Base-by-base conservation (phyloP, 2,113 vertebrate genomes). In the Sceloporus tristichus region DNA sequence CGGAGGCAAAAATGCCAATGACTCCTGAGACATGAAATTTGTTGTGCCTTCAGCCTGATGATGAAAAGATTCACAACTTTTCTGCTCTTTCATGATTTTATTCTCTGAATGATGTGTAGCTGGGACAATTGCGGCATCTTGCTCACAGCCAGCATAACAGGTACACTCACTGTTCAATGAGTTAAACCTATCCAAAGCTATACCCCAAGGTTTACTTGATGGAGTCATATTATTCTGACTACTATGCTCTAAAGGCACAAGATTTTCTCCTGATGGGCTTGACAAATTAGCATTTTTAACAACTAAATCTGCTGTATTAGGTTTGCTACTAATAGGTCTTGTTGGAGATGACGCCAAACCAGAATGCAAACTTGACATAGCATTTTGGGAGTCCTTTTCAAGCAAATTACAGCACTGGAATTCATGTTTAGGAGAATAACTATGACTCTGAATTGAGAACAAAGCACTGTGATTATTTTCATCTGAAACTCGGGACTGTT, bases 401-500 rank as follows among this genome's bases (percentile, higher is more conserved):
- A 88, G 88, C 91, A 95, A 0, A 79, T 53, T 77, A 91, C 85
- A 5, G 87, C 75, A 91, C 0, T 65, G 88, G 1, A 91, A 71
- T 75, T 98, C 98, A 25, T 92, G 54, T 87, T 95, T 97, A 84
- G 97, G 95, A 94, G 96, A 97, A 89, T 89, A 94, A 65, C 38
- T 11, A 0, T 90, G 94, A 92, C 85, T 91, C 89, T 95, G 96
- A 81, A 90, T 82, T 66, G 88, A 75, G 0, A 48, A 48, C 53
- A 92, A 88, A 85, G 92, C 62, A 59, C 73, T 87, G 56, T 89
- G 94, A 38, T 7, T 93, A 76, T 79, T 97, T 94, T 98, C 97
- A 92, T 99, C 98, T 77, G 94, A 82, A 54, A 90, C 10, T 54
- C 79, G 94, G 82, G 93, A 89, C 76, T 93, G 96, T 62, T 94